Evolutionary conservation across 2,797 vertebrate genomes (phyloP).

Genomic region (Hipposideros larvatus): DNA sequence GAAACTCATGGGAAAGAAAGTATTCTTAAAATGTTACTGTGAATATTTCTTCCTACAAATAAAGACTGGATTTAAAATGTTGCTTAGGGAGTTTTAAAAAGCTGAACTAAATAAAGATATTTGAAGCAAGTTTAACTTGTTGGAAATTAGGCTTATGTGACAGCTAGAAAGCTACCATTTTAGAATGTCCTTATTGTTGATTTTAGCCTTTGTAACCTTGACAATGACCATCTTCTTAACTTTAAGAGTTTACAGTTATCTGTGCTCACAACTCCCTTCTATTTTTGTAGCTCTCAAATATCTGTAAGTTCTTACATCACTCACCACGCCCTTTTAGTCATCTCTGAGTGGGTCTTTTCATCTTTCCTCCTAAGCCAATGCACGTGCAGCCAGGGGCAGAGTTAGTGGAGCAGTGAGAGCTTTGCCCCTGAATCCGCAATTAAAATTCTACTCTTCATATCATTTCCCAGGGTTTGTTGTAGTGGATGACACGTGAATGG

Average conservation of each 20-base stretch:
- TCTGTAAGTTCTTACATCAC: conserved; percentile 51
- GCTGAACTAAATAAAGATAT: conserved; percentile 1
- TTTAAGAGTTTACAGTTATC: conserved; percentile 26
- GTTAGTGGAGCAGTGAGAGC: conserved; percentile 27
- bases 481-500: background rate
- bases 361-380: conserved; percentile 19
- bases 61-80: conserved; percentile 49
- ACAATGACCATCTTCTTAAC: conserved; percentile 29
- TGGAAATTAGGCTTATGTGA: conserved; percentile 45
- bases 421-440: conserved; percentile 44
- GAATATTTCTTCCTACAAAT: background rate
- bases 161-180: background rate
- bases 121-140: conserved; percentile 44
- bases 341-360: conserved; percentile 4
- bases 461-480: conserved; percentile 50
- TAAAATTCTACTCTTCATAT: conserved; percentile 55
- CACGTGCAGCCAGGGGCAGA: background rate
- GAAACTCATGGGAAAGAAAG: conserved; percentile 22
- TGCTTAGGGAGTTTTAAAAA: conserved; percentile 36
- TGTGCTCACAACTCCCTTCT: conserved; percentile 37
- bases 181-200: background rate
- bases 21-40: conserved; percentile 39
- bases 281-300: conserved; percentile 58
- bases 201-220: conserved; percentile 54
- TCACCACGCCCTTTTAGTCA: background rate